Percentiles rank a stretch among this genome's conserved stretches.
Conservation (phyloP, 2,888 invertebrate species). For the Minunthozetes semirufus region DNA sequence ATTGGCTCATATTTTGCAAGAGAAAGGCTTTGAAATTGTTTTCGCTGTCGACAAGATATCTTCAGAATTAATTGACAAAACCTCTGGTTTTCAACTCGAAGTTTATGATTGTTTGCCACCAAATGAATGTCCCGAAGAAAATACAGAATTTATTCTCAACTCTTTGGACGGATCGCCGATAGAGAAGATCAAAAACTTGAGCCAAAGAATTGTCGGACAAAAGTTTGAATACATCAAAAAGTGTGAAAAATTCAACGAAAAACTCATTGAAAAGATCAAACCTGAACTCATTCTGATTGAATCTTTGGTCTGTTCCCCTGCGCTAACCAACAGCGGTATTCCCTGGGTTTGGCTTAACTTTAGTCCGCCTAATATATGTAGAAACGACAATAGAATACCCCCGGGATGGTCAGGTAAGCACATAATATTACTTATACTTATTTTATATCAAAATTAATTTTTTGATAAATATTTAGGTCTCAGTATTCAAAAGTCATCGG, state of each 20-base stretch:
- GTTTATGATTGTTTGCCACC: neutral
- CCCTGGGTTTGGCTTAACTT: conserved; percentile 22
- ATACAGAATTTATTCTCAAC: too few relatives aligned
- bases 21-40: neutral
- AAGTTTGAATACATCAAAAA: neutral
- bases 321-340: neutral
- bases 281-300: conserved; percentile 3
- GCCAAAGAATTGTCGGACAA: neutral
- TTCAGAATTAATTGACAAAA: neutral
- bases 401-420: conserved; percentile 16
- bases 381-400: neutral
- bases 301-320: conserved; percentile 1
- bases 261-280: neutral
- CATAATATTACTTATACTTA: neutral
- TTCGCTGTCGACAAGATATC: neutral
- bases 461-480: neutral
- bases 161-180: neutral
- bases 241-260: neutral
- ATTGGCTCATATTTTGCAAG: neutral
- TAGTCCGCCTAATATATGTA: neutral
- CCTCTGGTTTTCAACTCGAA: neutral
- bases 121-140: neutral
- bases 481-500: neutral
- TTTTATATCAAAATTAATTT: neutral
- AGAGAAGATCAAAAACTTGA: neutral